Conservation (phyloP, 2,113 vertebrate genomes). For the Saccopteryx leptura region DNA sequence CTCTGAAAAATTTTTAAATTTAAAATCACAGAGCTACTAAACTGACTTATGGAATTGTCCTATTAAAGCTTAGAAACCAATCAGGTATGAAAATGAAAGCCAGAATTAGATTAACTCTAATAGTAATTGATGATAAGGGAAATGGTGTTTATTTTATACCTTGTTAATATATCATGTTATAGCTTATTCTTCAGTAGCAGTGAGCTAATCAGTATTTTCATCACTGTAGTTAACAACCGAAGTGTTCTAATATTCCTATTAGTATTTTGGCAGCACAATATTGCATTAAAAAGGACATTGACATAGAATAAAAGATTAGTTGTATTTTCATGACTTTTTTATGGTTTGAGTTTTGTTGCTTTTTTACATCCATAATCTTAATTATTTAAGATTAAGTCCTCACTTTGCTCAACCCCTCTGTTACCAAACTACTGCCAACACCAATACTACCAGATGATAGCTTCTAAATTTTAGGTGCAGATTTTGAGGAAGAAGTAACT, state of each 20-base stretch:
- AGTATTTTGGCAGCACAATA: neutral
- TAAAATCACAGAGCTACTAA: neutral
- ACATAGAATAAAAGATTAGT: neutral
- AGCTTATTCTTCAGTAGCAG: neutral
- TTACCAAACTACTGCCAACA: neutral
- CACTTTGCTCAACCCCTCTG: neutral
- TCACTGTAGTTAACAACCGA: neutral
- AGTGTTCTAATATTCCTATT: neutral
- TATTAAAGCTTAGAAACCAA: neutral
- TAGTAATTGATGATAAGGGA: slow-evolving; percentile 3
- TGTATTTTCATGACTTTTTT: neutral
- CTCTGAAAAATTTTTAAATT: neutral
- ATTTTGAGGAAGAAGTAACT: neutral
- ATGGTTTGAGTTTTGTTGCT: neutral
- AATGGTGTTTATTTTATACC: neutral
- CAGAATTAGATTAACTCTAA: slow-evolving; percentile 10
- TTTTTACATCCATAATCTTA: neutral
- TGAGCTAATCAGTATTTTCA: slow-evolving; percentile 8
- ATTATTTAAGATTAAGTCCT: neutral
- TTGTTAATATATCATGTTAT: slow-evolving; percentile 10
- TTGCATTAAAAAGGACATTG: neutral
- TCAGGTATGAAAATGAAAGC: slow-evolving; percentile 18
- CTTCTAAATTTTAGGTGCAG: neutral
- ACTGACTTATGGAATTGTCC: neutral
- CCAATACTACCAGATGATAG: neutral